A percentile compares a stretch with the other conserved stretches of the same genome.
phyloP scores from a whole-genome alignment of 2,888 invertebrate genomes.

The Acronicta aceris region DNA sequence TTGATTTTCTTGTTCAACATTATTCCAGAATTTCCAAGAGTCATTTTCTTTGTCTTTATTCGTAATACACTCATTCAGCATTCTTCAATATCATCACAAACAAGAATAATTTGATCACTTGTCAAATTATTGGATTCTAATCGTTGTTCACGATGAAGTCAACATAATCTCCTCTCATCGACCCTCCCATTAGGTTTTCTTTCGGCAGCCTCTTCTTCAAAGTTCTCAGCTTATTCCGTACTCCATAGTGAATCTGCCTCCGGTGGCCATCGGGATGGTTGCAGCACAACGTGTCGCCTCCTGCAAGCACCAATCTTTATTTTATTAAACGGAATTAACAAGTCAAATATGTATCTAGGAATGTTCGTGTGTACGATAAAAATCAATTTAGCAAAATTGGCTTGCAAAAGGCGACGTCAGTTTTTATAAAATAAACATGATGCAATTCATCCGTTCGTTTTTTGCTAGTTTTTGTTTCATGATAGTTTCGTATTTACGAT shows the following conservation, averaged over 20 bases:
- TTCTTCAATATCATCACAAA: background rate
- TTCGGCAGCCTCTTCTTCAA: constrained; percentile 73
- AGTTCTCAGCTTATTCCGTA: constrained; percentile 72
- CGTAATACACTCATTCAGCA: constrained; percentile 15
- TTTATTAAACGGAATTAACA: constrained; percentile 48
- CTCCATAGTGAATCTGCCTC: constrained; percentile 72
- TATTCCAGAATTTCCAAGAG: background rate
- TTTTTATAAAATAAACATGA: background rate
- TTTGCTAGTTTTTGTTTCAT: background rate
- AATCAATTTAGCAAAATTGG: constrained; percentile 62
- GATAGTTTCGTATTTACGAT: background rate
- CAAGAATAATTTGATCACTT: background rate
- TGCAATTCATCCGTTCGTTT: background rate
- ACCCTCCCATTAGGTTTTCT: constrained; percentile 75
- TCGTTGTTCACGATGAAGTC: constrained; percentile 86
- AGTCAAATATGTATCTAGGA: constrained; percentile 13
- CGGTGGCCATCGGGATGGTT: constrained; percentile 77
- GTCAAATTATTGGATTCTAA: constrained; percentile 45
- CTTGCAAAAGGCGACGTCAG: constrained; percentile 71
- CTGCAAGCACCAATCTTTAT: constrained; percentile 82
- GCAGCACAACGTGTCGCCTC: constrained; percentile 79
- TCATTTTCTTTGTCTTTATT: background rate
- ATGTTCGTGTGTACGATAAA: constrained; percentile 7
- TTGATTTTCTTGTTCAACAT: background rate
- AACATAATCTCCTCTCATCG: constrained; percentile 76